Evolutionary conservation across 2,888 invertebrate genomes (phyloP), one percentile per base, ranked within the genome.

Genomic region (Hypomecis punctinalis): DNA sequence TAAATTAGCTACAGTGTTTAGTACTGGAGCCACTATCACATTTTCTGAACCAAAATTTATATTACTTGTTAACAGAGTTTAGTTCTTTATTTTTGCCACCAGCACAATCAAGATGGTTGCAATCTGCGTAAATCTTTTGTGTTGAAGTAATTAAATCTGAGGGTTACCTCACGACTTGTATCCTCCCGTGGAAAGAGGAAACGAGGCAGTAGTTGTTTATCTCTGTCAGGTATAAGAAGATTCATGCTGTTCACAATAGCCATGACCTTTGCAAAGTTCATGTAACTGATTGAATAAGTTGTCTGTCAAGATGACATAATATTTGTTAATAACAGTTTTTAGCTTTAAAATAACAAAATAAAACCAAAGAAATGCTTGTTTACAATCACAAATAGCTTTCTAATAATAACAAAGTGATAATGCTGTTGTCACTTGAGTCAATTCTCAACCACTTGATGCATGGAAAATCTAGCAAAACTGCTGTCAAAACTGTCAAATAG

Each of bases 131-230:
- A 89, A 88, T 90, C 84, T 86, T 79, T 74, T 76, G 83, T 77
- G 81, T 76, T 37, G 37, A 81, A 84, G 86, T 87, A 89, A 90
- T 90, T 90, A 89, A 90, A 87, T 82, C 74, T 76, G 70, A 76
- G 76, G 72, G 76, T 81, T 79, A 75, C 73, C 73, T 80, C 78
- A 79, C 76, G 78, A 77, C 72, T 65, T 11, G 37, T 51, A 36
- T 36, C 33, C 11, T 23, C 37, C 39, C 46, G 70, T 67, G 67
- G 66, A 67, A 66, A 65, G 64, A 67, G 75, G 74, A 72, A 78
- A 53, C 66, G 64, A 67, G 60, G 71, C 69, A 56, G 58, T 75
- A 57, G 65, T 51, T 72, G 76, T 74, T 75, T 69, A 56, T 79
- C 67, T 61, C 6, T 59, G 63, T 70, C 71, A 7, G 36, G 11